These are phyloP conservation scores for Drosophila mimica DNA, from an alignment of 2,888 invertebrate genomes.

Conservation along the genomic window DNA sequence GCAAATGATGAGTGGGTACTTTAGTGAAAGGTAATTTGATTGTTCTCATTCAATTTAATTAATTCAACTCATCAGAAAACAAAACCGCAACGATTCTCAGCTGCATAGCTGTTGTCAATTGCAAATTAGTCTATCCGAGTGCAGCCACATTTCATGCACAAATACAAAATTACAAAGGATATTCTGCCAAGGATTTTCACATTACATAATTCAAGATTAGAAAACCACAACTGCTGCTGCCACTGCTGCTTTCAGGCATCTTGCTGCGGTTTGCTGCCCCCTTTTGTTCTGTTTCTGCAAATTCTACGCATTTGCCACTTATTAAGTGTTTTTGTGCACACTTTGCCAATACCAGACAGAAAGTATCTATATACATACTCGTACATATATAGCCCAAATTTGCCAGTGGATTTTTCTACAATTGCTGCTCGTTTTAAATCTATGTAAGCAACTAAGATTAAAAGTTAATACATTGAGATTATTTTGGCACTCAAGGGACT, in stretches of 20 bases:
- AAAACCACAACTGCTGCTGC: slow-evolving; percentile 35
- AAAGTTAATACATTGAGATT: background rate
- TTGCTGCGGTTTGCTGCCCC: slow-evolving; percentile 36
- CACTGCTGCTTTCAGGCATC: background rate
- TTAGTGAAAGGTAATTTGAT: slow-evolving; percentile 11
- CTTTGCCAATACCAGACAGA: slow-evolving; percentile 6
- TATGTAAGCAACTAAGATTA: background rate
- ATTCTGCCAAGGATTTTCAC: slow-evolving; percentile 19
- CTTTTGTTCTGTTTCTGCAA: slow-evolving; percentile 34
- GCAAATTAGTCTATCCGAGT: slow-evolving; percentile 67
- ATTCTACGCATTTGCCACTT: slow-evolving; percentile 27
- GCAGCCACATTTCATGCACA: slow-evolving; percentile 70
- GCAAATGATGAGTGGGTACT: slow-evolving; percentile 15
- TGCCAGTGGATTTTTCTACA: background rate
- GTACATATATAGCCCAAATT: background rate
- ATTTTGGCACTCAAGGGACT: background rate
- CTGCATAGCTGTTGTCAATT: slow-evolving; percentile 49
- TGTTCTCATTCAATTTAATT: slow-evolving; percentile 12
- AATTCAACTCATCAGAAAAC: background rate
- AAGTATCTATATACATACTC: background rate
- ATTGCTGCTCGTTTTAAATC: background rate
- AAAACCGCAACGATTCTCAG: slow-evolving; percentile 49
- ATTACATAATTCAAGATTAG: slow-evolving; percentile 44
- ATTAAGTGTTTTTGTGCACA: slow-evolving; percentile 13
- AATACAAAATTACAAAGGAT: slow-evolving; percentile 26